phyloP scores from a whole-genome alignment of 2,888 invertebrate genomes.

The Baronia brevicornis region DNA sequence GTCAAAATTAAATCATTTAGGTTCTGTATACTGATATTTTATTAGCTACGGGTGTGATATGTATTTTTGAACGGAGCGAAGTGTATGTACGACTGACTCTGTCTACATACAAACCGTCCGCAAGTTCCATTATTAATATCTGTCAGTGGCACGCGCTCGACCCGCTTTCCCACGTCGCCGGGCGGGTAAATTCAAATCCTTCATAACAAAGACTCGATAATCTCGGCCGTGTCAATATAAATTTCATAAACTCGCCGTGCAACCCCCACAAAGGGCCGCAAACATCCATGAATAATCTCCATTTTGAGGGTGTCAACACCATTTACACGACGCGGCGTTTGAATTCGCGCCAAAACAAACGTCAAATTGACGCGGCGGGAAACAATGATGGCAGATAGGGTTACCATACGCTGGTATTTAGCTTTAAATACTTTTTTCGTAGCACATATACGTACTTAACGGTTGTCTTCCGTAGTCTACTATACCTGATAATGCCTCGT shows the following conservation, averaged over 20 bases:
- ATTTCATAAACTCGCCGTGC: slow-evolving; percentile 65
- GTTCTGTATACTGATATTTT: no score
- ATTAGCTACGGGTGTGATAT: no score
- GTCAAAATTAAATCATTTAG: no score
- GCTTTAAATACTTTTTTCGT: no score
- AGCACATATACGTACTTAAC: no score
- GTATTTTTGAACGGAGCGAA: no score
- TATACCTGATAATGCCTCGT: no score
- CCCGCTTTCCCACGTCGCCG: slow-evolving; percentile 40
- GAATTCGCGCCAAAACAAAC: slow-evolving; percentile 59
- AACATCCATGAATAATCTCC: slow-evolving; percentile 72
- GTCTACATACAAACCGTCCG: slow-evolving; percentile 18
- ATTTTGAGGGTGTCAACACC: slow-evolving; percentile 70
- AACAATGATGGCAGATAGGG: slow-evolving; percentile 46
- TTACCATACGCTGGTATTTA: slow-evolving; percentile 6
- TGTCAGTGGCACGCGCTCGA: slow-evolving; percentile 60
- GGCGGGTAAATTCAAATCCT: slow-evolving; percentile 54
- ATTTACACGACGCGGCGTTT: slow-evolving; percentile 43
- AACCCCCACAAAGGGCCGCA: slow-evolving; percentile 60
- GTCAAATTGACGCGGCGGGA: slow-evolving; percentile 45
- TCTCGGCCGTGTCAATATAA: slow-evolving; percentile 68
- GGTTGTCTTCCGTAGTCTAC: no score
- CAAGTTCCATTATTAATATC: slow-evolving; percentile 52
- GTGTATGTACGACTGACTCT: no score
- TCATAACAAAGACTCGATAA: slow-evolving; percentile 65